These are phyloP conservation scores for Alcis repandata DNA, from an alignment of 2,888 invertebrate genomes.

Conservation along the genomic window DNA sequence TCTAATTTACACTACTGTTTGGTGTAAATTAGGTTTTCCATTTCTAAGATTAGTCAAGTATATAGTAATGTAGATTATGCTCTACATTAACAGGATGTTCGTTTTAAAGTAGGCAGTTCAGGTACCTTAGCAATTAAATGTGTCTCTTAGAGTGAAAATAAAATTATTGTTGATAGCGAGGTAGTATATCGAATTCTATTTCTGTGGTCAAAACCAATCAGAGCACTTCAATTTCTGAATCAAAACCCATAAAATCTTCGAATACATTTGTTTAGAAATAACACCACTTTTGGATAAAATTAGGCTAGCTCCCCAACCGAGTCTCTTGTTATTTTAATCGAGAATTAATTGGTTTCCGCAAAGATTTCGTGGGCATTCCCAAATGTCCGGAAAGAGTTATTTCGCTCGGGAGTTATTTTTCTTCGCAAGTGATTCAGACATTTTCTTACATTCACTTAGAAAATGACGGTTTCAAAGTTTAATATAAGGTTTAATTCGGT, in stretches of 20 bases:
- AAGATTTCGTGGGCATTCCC: slow-evolving; percentile 30
- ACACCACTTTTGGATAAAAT: slow-evolving; percentile 7
- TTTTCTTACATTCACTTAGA: slow-evolving; percentile 24
- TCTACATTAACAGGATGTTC: too few relatives aligned
- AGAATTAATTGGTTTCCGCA: slow-evolving; percentile 39
- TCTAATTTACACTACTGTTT: too few relatives aligned
- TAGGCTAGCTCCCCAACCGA: slow-evolving; percentile 1
- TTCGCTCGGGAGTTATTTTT: slow-evolving; percentile 36
- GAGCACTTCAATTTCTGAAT: background rate
- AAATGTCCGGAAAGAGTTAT: slow-evolving; percentile 35
- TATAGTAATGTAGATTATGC: too few relatives aligned
- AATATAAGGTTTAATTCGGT: background rate
- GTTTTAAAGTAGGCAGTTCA: too few relatives aligned
- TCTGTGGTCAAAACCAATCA: background rate
- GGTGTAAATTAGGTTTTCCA: too few relatives aligned
- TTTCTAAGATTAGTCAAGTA: too few relatives aligned
- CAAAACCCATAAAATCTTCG: background rate
- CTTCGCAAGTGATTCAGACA: slow-evolving; percentile 30
- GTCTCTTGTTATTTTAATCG: slow-evolving; percentile 36
- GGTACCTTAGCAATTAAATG: too few relatives aligned
- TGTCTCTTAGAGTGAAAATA: too few relatives aligned
- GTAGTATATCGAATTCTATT: too few relatives aligned
- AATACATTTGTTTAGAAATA: background rate
- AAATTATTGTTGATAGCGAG: too few relatives aligned
- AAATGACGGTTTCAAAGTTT: slow-evolving; percentile 8